Evolutionary conservation across 2,888 invertebrate species (phyloP).

Genomic region (Xylota sylvarum): DNA sequence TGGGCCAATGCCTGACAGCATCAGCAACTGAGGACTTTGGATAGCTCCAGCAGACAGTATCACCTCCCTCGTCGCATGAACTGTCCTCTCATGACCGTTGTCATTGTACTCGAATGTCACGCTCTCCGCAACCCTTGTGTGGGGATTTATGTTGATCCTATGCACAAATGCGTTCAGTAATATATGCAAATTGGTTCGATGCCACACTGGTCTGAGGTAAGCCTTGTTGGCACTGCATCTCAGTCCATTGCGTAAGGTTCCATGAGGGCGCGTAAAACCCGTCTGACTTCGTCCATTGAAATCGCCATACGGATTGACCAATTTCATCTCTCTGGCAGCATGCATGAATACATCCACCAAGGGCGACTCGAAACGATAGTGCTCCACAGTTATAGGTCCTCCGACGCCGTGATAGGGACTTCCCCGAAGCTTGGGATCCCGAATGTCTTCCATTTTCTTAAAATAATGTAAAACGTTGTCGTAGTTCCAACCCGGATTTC

Average conservation of each 20-base stretch:
- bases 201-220: constrained; percentile 89
- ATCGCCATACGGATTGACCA: constrained; percentile 88
- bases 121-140: constrained; percentile 88
- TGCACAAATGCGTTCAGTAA: constrained; percentile 89
- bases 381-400: constrained; percentile 91
- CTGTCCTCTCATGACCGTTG: constrained; percentile 83
- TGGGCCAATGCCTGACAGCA: constrained; percentile 94
- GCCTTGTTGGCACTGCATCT: constrained; percentile 94
- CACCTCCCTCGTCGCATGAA: constrained; percentile 90
- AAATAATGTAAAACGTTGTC: constrained; percentile 91
- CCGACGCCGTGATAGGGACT: constrained; percentile 89
- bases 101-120: constrained; percentile 86
- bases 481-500: constrained; percentile 92
- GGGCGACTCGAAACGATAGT: constrained; percentile 89
- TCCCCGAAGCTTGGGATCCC: constrained; percentile 87
- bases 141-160: constrained; percentile 88
- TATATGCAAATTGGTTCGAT: constrained; percentile 91
- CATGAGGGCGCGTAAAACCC: constrained; percentile 92
- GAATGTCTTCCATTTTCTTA: constrained; percentile 92
- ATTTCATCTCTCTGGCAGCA: constrained; percentile 89
- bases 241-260: constrained; percentile 91
- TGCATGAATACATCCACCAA: constrained; percentile 89
- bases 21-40: constrained; percentile 93
- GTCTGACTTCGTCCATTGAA: constrained; percentile 92
- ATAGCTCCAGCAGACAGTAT: constrained; percentile 94